phyloP scores from a whole-genome alignment of 2,797 vertebrate species.

The Menidia menidia region DNA sequence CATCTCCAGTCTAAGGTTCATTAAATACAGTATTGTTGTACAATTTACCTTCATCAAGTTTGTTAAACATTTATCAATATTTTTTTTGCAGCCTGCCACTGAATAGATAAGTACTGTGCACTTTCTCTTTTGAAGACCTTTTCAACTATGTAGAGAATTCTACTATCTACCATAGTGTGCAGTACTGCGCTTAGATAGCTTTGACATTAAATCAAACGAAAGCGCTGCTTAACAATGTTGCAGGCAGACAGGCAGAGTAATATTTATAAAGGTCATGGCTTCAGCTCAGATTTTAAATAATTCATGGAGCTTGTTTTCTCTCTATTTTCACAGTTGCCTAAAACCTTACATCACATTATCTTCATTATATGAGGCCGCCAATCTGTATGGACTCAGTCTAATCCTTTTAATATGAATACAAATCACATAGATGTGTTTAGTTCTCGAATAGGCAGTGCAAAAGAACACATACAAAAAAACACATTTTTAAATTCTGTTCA shows the following conservation, averaged over 20 bases:
- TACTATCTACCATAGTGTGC: conserved; percentile 20
- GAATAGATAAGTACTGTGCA: not conserved
- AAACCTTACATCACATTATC: conserved; percentile 18
- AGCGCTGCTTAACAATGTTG: conserved; percentile 46
- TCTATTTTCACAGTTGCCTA: conserved; percentile 22
- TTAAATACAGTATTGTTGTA: not conserved
- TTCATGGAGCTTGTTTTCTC: conserved; percentile 36
- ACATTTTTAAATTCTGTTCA: not conserved
- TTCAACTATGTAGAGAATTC: conserved; percentile 17
- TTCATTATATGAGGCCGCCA: conserved; percentile 25
- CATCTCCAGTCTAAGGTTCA: not conserved
- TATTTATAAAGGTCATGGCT: conserved; percentile 69
- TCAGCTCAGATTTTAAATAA: conserved; percentile 59
- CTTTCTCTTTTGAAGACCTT: conserved; percentile 13
- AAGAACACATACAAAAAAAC: not conserved
- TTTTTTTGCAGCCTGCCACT: conserved; percentile 8
- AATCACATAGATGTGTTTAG: conserved; percentile 4
- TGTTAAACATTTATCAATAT: not conserved
- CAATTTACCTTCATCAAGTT: conserved; percentile 1
- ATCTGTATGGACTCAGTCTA: conserved; percentile 13
- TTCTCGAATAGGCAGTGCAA: not conserved
- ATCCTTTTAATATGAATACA: conserved; percentile 1
- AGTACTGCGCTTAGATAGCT: conserved; percentile 42
- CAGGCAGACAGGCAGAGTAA: conserved; percentile 50
- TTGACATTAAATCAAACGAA: conserved; percentile 59